phyloP scores from a whole-genome alignment of 2,797 vertebrate genomes.

The Xiphophorus birchmanni region DNA sequence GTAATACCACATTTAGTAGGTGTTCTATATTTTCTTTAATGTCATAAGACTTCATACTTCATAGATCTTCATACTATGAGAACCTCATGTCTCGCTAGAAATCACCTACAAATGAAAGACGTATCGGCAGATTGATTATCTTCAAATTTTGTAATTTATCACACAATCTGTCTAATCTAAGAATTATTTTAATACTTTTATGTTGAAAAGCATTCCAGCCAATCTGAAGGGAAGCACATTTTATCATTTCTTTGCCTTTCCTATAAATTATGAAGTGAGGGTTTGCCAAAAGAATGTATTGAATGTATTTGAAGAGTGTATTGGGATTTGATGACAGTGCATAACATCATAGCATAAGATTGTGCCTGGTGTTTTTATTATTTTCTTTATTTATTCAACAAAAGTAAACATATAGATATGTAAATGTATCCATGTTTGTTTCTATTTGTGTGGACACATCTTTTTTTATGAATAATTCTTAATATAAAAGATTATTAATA shows the following conservation, averaged over 20 bases:
- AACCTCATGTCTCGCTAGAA: neutral
- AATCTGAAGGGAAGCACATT: neutral
- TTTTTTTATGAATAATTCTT: neutral
- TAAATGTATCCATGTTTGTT: neutral
- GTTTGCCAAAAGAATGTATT: neutral
- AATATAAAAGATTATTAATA: neutral
- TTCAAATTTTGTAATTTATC: neutral
- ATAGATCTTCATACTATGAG: neutral
- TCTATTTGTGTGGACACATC: neutral
- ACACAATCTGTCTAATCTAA: neutral
- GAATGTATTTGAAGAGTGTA: neutral
- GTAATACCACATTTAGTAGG: neutral
- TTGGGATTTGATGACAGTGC: conserved; percentile 29
- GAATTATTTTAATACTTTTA: neutral
- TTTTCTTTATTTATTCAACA: neutral
- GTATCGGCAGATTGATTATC: neutral
- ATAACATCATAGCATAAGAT: conserved; percentile 41
- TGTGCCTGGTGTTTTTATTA: conserved; percentile 33
- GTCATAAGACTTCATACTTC: too few relatives aligned
- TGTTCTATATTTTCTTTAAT: neutral
- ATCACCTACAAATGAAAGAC: neutral
- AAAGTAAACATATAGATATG: neutral
- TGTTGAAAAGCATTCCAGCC: neutral
- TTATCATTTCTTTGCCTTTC: neutral
- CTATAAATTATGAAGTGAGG: neutral